Percentiles rank a stretch among this genome's conserved stretches.
Evolutionary conservation across 2,888 invertebrate genomes (phyloP).

Genomic region (Athrips mouffetella): DNA sequence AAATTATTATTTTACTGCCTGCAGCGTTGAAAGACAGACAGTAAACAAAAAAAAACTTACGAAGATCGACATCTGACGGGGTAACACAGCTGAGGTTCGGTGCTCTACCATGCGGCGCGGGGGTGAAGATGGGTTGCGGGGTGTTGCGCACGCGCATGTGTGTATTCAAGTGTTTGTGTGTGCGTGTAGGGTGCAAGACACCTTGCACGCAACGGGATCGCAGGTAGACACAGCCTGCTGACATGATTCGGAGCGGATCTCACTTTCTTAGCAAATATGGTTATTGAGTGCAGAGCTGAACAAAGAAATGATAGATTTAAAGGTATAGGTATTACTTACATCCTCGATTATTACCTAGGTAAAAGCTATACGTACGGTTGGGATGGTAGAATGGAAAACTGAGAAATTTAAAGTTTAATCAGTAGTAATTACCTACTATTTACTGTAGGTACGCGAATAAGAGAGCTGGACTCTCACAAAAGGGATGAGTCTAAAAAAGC

Average conservation of each 20-base stretch:
- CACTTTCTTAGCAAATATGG: slow-evolving; percentile 65
- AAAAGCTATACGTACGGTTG: too few relatives aligned
- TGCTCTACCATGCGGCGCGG: slow-evolving; percentile 50
- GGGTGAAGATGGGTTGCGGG: slow-evolving; percentile 35
- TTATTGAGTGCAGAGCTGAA: slow-evolving; percentile 28
- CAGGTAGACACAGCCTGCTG: slow-evolving; percentile 67
- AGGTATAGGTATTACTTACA: too few relatives aligned
- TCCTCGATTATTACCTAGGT: too few relatives aligned
- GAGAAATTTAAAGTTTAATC: too few relatives aligned
- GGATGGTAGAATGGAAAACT: too few relatives aligned
- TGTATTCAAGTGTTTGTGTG: slow-evolving; percentile 21
- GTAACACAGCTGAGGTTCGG: slow-evolving; percentile 60
- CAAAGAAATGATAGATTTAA: background rate
- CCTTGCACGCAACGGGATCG: slow-evolving; percentile 76
- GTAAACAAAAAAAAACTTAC: slow-evolving; percentile 49
- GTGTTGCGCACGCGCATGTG: slow-evolving; percentile 44
- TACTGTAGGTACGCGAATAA: too few relatives aligned
- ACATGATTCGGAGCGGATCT: slow-evolving; percentile 65
- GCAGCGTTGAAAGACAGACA: slow-evolving; percentile 19
- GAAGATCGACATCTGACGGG: slow-evolving; percentile 72
- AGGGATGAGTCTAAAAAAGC: too few relatives aligned
- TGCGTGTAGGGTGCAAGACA: slow-evolving; percentile 57
- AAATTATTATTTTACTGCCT: slow-evolving; percentile 16
- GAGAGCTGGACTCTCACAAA: too few relatives aligned
- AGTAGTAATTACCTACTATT: too few relatives aligned